Evolutionary conservation across 2,888 invertebrate genomes (phyloP), one percentile per base, ranked within the genome.

Genomic region (Lissocephala sabroskyi): DNA sequence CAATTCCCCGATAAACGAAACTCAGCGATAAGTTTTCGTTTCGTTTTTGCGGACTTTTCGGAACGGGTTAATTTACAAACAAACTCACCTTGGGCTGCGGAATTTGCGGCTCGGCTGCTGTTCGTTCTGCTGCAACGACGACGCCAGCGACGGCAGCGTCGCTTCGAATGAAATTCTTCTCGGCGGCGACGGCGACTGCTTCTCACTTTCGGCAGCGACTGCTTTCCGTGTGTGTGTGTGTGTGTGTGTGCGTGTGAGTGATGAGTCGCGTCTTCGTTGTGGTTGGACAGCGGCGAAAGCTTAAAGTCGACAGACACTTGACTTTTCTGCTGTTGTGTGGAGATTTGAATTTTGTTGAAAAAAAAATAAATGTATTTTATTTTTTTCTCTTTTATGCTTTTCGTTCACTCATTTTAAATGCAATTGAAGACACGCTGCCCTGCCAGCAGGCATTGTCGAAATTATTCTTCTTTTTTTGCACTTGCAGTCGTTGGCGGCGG

Each of bases 1-100:
- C 23, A 7, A 23, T 7, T 7, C 7, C 4, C 4, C 23, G 9
- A 39, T 39, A 39, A n/a, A 23, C 7, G 7, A 23, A 23, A 23
- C 23, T 23, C 3, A 23, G 7, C 4, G 7, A 23, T 23, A n/a
- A n/a, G 23, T 23, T 3, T 23, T 23, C 4, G 23, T 7, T 23
- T 23, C 4, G 7, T 23, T 16, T n/a, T 17, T 30, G 16, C 28
- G 6, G 16, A n/a, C 30, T 17, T 41, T 39, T 26, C 19, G 39
- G 56, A 76, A 74, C 66, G 45, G 45, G 74, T 74, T 73, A 52
- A 60, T 59, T 64, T 57, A 55, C 59, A 66, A 75, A 67, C 62
- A 71, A 58, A 78, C 71, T 71, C 55, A 71, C 71, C 78, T 71
- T 71, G 78, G 66, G 63, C 56, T 45, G 51, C 16, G n/a, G n/a